Percentiles rank a stretch among this genome's conserved stretches.
phyloP scores from a whole-genome alignment of 2,888 invertebrate genomes.

The Trichogramma evanescens region DNA sequence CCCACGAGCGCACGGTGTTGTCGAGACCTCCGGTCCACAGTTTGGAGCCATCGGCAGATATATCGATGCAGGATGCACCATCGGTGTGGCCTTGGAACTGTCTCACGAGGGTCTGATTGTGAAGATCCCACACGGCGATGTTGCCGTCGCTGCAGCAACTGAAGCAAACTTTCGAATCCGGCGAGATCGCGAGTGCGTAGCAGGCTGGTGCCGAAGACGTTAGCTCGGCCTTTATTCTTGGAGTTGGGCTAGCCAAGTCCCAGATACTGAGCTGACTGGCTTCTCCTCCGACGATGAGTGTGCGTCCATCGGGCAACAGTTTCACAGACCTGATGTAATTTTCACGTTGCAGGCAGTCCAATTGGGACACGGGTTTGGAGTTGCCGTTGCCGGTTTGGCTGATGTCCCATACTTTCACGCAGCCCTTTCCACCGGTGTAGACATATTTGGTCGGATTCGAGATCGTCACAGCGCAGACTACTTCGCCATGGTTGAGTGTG shows the following conservation, averaged over 20 bases:
- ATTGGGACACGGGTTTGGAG: constrained; percentile 70
- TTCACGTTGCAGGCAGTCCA: constrained; percentile 90
- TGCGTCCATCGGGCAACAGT: constrained; percentile 83
- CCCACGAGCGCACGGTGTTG: constrained; percentile 91
- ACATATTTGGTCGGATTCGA: constrained; percentile 87
- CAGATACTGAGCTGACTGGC: constrained; percentile 90
- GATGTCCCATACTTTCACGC: constrained; percentile 96
- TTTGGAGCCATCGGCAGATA: constrained; percentile 85
- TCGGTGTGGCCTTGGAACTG: constrained; percentile 90
- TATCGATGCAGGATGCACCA: constrained; percentile 92
- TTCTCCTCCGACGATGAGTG: constrained; percentile 92
- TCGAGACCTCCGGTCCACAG: constrained; percentile 94
- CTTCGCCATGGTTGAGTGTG: constrained; percentile 89
- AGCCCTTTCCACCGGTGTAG: constrained; percentile 94
- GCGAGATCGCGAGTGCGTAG: constrained; percentile 93
- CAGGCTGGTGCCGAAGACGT: constrained; percentile 92
- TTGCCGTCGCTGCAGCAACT: constrained; percentile 95
- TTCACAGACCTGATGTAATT: constrained; percentile 91
- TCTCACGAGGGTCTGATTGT: constrained; percentile 81
- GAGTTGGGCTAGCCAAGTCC: constrained; percentile 87
- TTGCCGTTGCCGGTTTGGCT: constrained; percentile 76
- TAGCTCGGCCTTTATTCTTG: constrained; percentile 84
- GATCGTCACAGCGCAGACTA: constrained; percentile 93
- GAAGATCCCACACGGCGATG: constrained; percentile 93
- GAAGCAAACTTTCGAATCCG: constrained; percentile 94